Base-by-base conservation (phyloP, 2,888 invertebrate genomes). In the Apodemia hepburni region DNA sequence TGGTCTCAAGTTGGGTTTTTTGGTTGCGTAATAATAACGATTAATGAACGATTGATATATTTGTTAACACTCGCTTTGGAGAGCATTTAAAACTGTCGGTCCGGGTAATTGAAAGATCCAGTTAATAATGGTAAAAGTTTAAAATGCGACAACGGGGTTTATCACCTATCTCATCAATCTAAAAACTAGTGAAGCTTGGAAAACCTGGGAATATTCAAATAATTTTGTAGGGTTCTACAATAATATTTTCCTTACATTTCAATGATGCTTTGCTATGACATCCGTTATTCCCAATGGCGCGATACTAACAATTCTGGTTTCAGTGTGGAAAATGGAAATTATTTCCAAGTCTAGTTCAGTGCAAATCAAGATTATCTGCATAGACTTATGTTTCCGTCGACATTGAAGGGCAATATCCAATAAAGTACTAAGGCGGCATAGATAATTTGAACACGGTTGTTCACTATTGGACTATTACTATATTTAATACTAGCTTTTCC, bases 301-400 rank as follows among this genome's bases (percentile, higher is more conserved):
- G 15, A 42, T 42, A 42, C 42, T 42, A 42, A 59, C 29, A n/a
- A 54, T 51, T 38, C 59, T 27, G 47, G 35, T 59, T 33, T 49
- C 18, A 64, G 61, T 33, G 17, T 49, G 57, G 42, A 51, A 59
- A 59, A 61, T 59, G 18, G n/a, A 59, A 38, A 65, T 60, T 62
- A 62, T 62, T 60, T 42, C 42, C 35, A 47, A 47, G 61, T 29
- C 60, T 33, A 27, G 65, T 51, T 42, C 27, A 17, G 18, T 29
- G 29, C 38, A n/a, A 57, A 35, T 58, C 61, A 60, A 60, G 51
- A 62, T 65, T 63, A 65, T 65, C 61, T 61, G 18, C 18, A 11
- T 60, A 57, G 57, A 65, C 58, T 62, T 60, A 65, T 62, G 60
- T 60, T 62, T 65, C 64, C 64, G 64, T 59, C 38, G 29, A 17